Evolutionary conservation across 1,140 invertebrate species (phyloP), one percentile per base, ranked within the genome.

Genomic region (Aphidius ervi): DNA sequence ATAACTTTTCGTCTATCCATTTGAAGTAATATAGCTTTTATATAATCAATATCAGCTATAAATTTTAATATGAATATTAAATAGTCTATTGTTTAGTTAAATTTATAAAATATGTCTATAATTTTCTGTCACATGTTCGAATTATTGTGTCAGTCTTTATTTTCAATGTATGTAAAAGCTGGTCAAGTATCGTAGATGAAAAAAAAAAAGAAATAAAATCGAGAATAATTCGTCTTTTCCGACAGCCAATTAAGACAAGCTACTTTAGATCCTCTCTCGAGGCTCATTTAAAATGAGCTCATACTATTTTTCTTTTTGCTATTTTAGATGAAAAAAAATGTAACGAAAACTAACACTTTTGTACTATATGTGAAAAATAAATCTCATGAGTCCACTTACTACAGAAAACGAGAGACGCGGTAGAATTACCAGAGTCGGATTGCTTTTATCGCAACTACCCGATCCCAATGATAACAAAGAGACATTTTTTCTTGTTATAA

Each of bases 401-500:
- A n/a, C n/a, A n/a, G 46, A 8, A 1, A 56, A 53, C 20, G 49
- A 20, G 48, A 23, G 46, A 16, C n/a, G 46, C 40, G 45, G 39
- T 58, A 37, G 56, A 63, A 63, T 63, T 63, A 63, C 61, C 43
- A 58, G 56, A 58, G 56, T 63, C 61, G 47, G 45, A 63, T 63
- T 63, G 61, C 61, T 37, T 53, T 39, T 48, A 63, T 63, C 55
- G 43, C 55, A 58, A 41, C 40, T 55, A 46, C 47, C 61, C 50
- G 50, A 54, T 58, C 43, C 43, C 40, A 46, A 48, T 50, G 61
- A 58, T 63, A 58, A 58, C 55, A 50, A 62, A 58, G 61, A 56
- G 55, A 62, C 55, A 59, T 65, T 72, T 72, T 68, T 62, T 61
- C 70, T 73, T 67, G 65, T 71, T 71, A 70, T 65, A 31, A 61